Evolutionary conservation across 2,113 vertebrate genomes (phyloP).

Genomic region (Symphodus melops): DNA sequence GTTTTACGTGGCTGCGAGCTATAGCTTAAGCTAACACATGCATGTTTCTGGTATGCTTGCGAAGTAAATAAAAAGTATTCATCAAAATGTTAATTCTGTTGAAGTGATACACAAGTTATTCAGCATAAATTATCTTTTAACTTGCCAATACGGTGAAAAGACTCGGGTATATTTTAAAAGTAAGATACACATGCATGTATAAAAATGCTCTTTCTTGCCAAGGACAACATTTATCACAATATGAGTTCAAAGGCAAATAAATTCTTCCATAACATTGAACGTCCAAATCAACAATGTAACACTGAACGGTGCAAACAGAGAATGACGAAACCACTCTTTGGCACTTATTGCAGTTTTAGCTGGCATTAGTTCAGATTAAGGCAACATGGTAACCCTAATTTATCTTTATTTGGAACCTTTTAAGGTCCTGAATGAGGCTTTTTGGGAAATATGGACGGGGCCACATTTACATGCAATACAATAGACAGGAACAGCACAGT

Average conservation of each 20-base stretch:
- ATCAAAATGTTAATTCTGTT: no score
- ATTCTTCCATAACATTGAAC: conserved; percentile 6
- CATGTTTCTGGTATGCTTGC: no score
- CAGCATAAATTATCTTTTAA: no score
- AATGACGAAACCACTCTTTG: conserved; percentile 58
- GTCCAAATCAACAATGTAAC: conserved; percentile 13
- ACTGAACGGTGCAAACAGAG: conserved; percentile 22
- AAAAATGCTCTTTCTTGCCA: conserved; percentile 31
- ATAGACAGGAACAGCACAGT: conserved; percentile 54
- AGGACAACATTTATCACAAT: conserved; percentile 19
- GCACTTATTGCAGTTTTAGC: conserved; percentile 67
- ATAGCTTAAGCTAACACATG: not conserved
- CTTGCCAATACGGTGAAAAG: not conserved
- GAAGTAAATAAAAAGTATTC: no score
- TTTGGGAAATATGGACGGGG: conserved; percentile 67
- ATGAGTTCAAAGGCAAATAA: conserved; percentile 46
- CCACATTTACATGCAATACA: conserved; percentile 72
- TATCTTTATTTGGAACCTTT: conserved; percentile 76
- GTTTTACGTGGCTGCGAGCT: not conserved
- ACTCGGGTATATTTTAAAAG: conserved; percentile 3
- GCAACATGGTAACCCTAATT: conserved; percentile 72
- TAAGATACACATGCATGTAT: not conserved
- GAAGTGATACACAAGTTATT: no score
- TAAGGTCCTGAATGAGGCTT: conserved; percentile 71
- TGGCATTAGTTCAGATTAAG: conserved; percentile 71